These are phyloP conservation scores for Microplitis demolitor DNA, from an alignment of 1,140 invertebrate genomes.

Conservation along the genomic window DNA sequence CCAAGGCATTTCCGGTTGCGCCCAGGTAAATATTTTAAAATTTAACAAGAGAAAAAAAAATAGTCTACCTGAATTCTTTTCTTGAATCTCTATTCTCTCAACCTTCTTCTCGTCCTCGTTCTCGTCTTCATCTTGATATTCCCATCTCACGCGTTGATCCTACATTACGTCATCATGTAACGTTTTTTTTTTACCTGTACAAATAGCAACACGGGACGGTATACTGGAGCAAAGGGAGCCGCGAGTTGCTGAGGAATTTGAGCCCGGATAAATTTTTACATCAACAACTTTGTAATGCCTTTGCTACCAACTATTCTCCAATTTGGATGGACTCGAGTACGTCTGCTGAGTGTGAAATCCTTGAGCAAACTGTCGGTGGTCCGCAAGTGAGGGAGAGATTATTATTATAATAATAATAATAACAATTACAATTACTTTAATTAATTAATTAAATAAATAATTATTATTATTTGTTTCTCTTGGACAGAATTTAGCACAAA, in stretches of 20 bases:
- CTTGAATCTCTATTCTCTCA: neutral
- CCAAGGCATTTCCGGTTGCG: conserved; percentile 84
- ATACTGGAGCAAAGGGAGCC: conserved; percentile 85
- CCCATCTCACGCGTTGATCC: neutral
- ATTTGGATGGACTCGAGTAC: conserved; percentile 98
- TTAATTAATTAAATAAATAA: neutral
- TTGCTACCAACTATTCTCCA: conserved; percentile 82
- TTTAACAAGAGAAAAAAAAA: neutral
- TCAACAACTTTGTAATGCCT: conserved; percentile 78
- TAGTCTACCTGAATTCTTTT: neutral
- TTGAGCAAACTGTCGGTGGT: conserved; percentile 84
- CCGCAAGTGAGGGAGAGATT: conserved; percentile 62
- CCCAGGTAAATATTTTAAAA: conserved; percentile 69
- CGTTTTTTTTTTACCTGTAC: conserved; percentile 22
- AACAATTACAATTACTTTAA: neutral
- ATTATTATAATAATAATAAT: neutral
- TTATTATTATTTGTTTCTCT: neutral
- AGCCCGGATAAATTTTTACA: conserved; percentile 79
- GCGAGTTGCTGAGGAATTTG: conserved; percentile 68
- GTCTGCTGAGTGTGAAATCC: conserved; percentile 73
- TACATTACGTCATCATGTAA: conserved; percentile 9
- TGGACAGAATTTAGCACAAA: conserved; percentile 75
- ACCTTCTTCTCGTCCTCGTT: neutral
- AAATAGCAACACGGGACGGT: conserved; percentile 94
- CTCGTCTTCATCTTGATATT: neutral